Base-by-base conservation (phyloP, 1,140 invertebrate species). In the Probaryconus sp. region DNA sequence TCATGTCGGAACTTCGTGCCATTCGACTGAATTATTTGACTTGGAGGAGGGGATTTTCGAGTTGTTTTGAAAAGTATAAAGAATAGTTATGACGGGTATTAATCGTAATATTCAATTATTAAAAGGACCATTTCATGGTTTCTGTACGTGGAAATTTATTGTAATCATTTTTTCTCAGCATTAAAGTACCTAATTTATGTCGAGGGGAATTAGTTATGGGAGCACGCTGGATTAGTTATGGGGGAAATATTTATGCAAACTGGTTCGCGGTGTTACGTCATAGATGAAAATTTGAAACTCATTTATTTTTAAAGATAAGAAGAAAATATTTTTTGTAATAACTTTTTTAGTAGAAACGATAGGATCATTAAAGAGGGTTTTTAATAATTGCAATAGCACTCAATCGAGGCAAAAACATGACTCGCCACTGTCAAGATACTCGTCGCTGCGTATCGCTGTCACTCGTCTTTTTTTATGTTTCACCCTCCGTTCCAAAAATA, bases 401-500 rank as follows among this genome's bases (percentile, higher is more conserved):
- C 69, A 48, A 53, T 74, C 70, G 72, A 74, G 77, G 74, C 75
- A 67, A 75, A 78, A 81, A 77, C 81, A 53, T 83, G 81, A 83
- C 81, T 81, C 74, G 65, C 71, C 81, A 68, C 73, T 79, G 76
- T 69, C 75, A 73, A 63, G 65, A 77, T 56, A 55, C 31, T 65
- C 55, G 53, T 67, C 51, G 40, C 47, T 43, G 53, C 50, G 58
- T 45, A 58, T 69, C 45, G 63, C 51, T 69, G 68, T 72, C 63
- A 58, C 68, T 73, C 31, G 40, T 38, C 16, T 42, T 61, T 69
- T 63, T 77, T 63, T 33, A n/a, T 13, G 18, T 35, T 28, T 35
- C 42, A 42, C 37, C 61, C 60, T 42, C 38, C 21, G 30, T 71
- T 68, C 30, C 63, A 47, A 58, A 60, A 76, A 67, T 50, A 61